Conservation (phyloP, 2,797 vertebrate genomes). For the Pyrrhura leucotis region DNA sequence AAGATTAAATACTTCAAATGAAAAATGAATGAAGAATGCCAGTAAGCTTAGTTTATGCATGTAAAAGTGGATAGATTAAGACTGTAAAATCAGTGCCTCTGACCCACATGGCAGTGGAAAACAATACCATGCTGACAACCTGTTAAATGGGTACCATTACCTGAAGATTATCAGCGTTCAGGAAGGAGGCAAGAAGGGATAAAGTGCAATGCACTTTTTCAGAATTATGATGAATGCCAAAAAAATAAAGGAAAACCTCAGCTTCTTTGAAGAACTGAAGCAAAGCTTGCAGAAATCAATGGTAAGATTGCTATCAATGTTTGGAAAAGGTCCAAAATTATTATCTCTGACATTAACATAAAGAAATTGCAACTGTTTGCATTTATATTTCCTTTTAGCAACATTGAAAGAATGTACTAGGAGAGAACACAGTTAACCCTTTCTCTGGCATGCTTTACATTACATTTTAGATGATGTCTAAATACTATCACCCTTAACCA, state of each 20-base stretch:
- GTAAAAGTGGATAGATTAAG: not conserved
- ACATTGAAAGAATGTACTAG: not conserved
- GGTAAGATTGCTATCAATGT: not conserved
- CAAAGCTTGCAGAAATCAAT: constrained; percentile 8
- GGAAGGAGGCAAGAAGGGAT: not conserved
- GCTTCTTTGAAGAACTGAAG: not conserved
- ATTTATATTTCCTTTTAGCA: constrained; percentile 7
- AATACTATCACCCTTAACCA: not conserved
- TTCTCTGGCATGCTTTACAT: not conserved
- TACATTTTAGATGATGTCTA: not conserved
- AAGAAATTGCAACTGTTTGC: constrained; percentile 3
- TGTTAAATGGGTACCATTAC: not conserved
- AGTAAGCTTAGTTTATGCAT: not conserved
- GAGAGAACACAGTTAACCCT: not conserved
- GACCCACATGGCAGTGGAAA: not conserved
- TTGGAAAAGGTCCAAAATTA: not conserved
- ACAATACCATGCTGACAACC: not conserved
- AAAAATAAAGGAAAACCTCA: not conserved
- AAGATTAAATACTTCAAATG: not conserved
- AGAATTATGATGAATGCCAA: not conserved
- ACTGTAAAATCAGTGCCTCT: not conserved
- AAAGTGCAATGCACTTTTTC: not conserved
- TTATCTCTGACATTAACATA: not conserved
- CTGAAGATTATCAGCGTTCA: not conserved
- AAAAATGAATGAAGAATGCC: not conserved